Percentiles rank a stretch among this genome's conserved stretches.
Evolutionary conservation across 2,113 vertebrate genomes (phyloP).

Genomic region (Chascanopsetta lugubris): DNA sequence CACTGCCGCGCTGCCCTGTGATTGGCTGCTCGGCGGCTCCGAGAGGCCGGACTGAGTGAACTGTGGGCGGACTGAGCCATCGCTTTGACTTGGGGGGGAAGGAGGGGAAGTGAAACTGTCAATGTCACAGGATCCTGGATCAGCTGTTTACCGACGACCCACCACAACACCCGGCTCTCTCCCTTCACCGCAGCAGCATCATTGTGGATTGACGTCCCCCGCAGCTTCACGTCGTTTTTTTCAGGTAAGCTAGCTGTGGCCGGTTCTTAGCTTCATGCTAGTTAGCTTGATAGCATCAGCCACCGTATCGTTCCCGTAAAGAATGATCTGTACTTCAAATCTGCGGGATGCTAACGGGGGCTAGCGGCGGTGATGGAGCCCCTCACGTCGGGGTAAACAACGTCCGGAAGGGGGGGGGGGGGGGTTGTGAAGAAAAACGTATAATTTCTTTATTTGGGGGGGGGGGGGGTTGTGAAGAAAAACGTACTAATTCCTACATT

Average conservation of each 20-base stretch:
- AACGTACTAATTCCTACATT: too few relatives aligned
- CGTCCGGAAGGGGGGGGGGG: too few relatives aligned
- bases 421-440: too few relatives aligned
- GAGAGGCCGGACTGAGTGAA: too few relatives aligned
- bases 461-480: too few relatives aligned
- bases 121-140: constrained; percentile 67
- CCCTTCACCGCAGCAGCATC: constrained; percentile 1
- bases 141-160: constrained; percentile 48
- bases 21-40: constrained; percentile 56
- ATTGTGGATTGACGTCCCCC: not conserved
- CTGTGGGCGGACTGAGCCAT: constrained; percentile 1
- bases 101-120: constrained; percentile 66
- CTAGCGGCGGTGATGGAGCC: not conserved
- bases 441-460: not conserved
- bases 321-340: not conserved
- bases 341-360: constrained; percentile 1
- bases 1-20: constrained; percentile 4
- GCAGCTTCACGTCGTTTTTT: constrained; percentile 34
- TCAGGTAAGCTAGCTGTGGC: constrained; percentile 49
- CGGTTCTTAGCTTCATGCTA: not conserved
- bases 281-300: constrained; percentile 14
- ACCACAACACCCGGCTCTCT: constrained; percentile 39
- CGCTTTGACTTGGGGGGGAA: not conserved
- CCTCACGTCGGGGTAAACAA: not conserved
- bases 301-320: not conserved